Percentiles rank a stretch among this genome's conserved stretches.
Evolutionary conservation across 2,888 invertebrate genomes (phyloP).

Genomic region (Choristoneura rosaceana): DNA sequence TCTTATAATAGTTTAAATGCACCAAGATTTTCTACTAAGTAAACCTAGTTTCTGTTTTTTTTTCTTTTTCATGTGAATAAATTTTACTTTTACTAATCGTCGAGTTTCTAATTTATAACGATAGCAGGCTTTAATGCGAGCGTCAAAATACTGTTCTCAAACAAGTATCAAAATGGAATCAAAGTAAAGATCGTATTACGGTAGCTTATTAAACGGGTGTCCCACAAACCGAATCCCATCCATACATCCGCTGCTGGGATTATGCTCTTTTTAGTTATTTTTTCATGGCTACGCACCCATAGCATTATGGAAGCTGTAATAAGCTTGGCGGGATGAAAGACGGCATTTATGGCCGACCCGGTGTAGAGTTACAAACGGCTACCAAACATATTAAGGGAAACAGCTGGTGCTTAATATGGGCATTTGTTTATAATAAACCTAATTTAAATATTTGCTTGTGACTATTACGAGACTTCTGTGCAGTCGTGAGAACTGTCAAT

Average conservation of each 20-base stretch:
- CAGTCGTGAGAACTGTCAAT: conserved; percentile 53
- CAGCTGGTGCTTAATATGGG: conserved; percentile 46
- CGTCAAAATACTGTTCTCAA: conserved; percentile 48
- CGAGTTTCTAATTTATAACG: conserved; percentile 16
- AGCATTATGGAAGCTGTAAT: conserved; percentile 61
- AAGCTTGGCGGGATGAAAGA: conserved; percentile 77
- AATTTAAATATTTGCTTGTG: conserved; percentile 70
- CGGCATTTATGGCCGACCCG: conserved; percentile 68
- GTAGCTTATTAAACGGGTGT: conserved; percentile 67
- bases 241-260: conserved; percentile 61
- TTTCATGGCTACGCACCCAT: conserved; percentile 59
- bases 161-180: conserved; percentile 50
- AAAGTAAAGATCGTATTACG: conserved; percentile 67
- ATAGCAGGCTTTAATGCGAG: not conserved
- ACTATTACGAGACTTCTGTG: conserved; percentile 53
- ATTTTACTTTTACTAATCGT: not conserved
- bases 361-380: conserved; percentile 73
- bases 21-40: conserved; percentile 22
- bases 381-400: conserved; percentile 53
- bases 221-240: conserved; percentile 58
- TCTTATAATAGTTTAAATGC: conserved; percentile 30
- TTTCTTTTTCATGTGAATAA: not conserved
- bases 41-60: not conserved
- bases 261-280: conserved; percentile 47
- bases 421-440: conserved; percentile 68